Evolutionary conservation across 2,113 vertebrate species (phyloP).

Genomic region (Albula glossodonta): DNA sequence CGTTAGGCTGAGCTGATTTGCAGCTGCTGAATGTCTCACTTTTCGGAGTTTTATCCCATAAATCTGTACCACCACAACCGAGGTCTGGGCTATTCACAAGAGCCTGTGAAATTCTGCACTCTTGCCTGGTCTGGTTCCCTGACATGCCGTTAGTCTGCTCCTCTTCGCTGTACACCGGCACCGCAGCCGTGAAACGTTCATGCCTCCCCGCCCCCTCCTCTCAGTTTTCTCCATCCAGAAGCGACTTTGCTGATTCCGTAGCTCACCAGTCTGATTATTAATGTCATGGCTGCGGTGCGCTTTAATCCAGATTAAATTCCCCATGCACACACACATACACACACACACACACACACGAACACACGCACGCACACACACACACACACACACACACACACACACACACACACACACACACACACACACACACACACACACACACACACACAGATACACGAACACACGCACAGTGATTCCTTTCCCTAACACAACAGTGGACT

Average conservation of each 20-base stretch:
- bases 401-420: no score
- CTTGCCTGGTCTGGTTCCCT: neutral
- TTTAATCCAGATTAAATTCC: conserved; percentile 70
- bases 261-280: conserved; percentile 64
- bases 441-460: no score
- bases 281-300: conserved; percentile 49
- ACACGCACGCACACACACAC: neutral
- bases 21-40: neutral
- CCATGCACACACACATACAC: conserved; percentile 25
- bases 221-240: conserved; percentile 58
- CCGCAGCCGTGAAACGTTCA: neutral
- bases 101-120: no score
- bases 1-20: neutral
- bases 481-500: no score
- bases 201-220: conserved; percentile 18
- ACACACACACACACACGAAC: neutral
- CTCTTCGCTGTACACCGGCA: neutral
- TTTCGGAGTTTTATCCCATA: neutral
- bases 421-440: no score
- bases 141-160: neutral
- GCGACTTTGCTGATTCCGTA: conserved; percentile 55
- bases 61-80: neutral
- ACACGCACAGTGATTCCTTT: no score
- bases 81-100: neutral
- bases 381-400: no score